Conservation (phyloP, 2,113 vertebrate species). For the Erpornis zantholeuca region DNA sequence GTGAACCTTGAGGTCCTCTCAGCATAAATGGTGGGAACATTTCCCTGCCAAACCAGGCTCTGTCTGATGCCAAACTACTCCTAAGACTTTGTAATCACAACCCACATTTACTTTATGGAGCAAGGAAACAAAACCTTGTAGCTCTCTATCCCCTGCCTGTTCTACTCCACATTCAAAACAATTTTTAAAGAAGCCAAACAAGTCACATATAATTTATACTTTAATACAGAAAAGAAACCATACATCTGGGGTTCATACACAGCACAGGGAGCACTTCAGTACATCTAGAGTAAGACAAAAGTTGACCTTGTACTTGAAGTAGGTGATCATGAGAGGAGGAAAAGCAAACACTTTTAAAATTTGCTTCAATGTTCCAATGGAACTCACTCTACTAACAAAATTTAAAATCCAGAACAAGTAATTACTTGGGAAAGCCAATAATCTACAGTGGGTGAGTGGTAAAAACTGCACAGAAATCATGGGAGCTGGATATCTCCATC, state of each 20-base stretch:
- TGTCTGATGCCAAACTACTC: neutral
- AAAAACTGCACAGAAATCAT: neutral
- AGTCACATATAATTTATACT: conserved; percentile 31
- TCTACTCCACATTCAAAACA: neutral
- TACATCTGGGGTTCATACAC: conserved; percentile 45
- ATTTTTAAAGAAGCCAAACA: neutral
- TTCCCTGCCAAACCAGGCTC: neutral
- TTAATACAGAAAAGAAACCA: conserved; percentile 68
- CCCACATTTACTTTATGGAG: neutral
- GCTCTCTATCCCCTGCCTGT: neutral
- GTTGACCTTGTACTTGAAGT: conserved; percentile 4
- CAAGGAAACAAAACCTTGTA: neutral
- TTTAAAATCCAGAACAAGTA: neutral
- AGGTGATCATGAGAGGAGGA: neutral
- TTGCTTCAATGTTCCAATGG: neutral
- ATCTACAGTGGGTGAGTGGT: neutral
- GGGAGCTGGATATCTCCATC: neutral
- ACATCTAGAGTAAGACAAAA: conserved; percentile 19
- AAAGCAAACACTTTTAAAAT: neutral
- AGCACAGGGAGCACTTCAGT: conserved; percentile 49
- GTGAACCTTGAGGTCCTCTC: neutral
- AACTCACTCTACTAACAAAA: neutral
- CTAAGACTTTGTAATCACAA: neutral
- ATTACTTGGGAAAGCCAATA: neutral
- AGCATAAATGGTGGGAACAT: neutral